phyloP scores from a whole-genome alignment of 2,888 invertebrate species.

The Drosophila prostipennis region DNA sequence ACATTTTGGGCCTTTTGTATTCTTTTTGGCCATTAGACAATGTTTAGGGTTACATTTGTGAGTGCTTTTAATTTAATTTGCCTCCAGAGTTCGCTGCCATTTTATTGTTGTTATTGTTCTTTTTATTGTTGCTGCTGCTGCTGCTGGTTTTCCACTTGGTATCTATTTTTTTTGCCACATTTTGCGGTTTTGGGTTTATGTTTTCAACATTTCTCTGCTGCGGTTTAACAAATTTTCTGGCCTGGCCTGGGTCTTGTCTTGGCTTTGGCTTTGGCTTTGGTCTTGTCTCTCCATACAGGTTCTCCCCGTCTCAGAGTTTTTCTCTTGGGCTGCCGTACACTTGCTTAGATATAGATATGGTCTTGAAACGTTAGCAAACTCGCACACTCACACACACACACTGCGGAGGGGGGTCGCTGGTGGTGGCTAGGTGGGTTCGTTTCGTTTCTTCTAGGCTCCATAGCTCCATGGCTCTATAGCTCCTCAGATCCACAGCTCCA shows the following conservation, averaged over 20 bases:
- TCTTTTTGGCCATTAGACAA: slow-evolving; percentile 57
- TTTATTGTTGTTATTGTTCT: slow-evolving; percentile 35
- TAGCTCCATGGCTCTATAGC: slow-evolving; percentile 12
- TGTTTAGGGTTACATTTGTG: slow-evolving; percentile 64
- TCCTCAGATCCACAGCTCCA: slow-evolving; percentile 46
- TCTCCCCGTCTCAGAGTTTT: slow-evolving; percentile 42
- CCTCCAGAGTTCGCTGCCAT: slow-evolving; percentile 31
- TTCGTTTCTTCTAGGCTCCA: slow-evolving; percentile 9
- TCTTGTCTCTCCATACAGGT: slow-evolving; percentile 71
- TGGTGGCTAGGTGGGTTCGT: slow-evolving; percentile 44
- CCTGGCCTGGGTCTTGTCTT: slow-evolving; percentile 39
- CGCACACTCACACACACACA: slow-evolving; percentile 33
- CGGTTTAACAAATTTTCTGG: slow-evolving; percentile 73
- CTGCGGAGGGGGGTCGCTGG: slow-evolving; percentile 53
- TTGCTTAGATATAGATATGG: slow-evolving; percentile 75
- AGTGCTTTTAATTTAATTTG: slow-evolving; percentile 73
- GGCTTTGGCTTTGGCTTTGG: slow-evolving; percentile 27
- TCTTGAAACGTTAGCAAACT: slow-evolving; percentile 69
- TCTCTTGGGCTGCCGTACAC: slow-evolving; percentile 63
- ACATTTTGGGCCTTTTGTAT: slow-evolving; percentile 46
- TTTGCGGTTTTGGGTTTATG: slow-evolving; percentile 67
- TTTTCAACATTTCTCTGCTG: slow-evolving; percentile 72
- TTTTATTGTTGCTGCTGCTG: slow-evolving; percentile 19
- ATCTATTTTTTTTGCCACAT: slow-evolving; percentile 46
- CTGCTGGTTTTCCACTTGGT: slow-evolving; percentile 34